phyloP scores from a whole-genome alignment of 1,140 invertebrate genomes.

The Heliconius hermathena region DNA sequence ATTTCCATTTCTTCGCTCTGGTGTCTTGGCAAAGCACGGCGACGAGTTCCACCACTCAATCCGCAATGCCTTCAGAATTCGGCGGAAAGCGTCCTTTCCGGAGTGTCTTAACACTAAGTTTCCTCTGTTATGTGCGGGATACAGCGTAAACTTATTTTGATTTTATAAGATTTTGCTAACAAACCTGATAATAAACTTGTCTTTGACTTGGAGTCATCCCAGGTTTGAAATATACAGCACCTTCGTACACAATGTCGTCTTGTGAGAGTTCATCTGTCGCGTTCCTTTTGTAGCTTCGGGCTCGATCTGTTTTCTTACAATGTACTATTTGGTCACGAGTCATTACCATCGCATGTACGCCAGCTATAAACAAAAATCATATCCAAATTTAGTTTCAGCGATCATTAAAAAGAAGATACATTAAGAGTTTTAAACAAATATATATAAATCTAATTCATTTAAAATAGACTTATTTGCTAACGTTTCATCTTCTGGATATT shows the following conservation, averaged over 20 bases:
- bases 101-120: no score
- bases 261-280: slow-evolving; percentile 36
- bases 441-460: no score
- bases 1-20: no score
- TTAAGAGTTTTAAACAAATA: neutral
- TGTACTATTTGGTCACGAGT: slow-evolving; percentile 54
- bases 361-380: slow-evolving; percentile 45
- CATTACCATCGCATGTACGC: slow-evolving; percentile 59
- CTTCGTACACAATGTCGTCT: slow-evolving; percentile 57
- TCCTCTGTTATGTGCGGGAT: no score
- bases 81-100: no score
- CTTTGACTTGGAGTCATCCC: slow-evolving; percentile 87
- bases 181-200: slow-evolving; percentile 92
- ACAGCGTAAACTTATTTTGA: no score
- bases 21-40: no score
- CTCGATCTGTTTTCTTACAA: slow-evolving; percentile 51
- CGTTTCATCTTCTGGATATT: no score
- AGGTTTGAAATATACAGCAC: slow-evolving; percentile 84
- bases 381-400: neutral
- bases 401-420: neutral
- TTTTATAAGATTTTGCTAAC: neutral
- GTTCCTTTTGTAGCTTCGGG: slow-evolving; percentile 36
- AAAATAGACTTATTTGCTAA: no score
- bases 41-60: no score
- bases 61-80: no score